Conservation (phyloP, 1,140 invertebrate species). For the Cotesia vestalis region DNA sequence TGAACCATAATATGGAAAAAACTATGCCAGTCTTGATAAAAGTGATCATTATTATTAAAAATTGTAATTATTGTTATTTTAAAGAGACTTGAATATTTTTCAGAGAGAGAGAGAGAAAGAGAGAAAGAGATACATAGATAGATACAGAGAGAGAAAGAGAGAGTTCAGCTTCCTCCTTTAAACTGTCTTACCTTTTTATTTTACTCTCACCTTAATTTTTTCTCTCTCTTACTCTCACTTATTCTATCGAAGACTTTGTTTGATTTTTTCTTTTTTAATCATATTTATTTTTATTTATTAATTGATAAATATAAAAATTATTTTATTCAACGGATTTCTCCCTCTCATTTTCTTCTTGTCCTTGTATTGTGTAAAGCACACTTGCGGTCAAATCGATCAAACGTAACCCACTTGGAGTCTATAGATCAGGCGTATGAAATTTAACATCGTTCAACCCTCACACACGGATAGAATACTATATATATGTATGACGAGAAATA, state of each 20-base stretch:
- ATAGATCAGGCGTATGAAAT: constrained; percentile 14
- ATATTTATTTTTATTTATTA: too few species aligned
- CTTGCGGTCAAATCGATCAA: constrained; percentile 28
- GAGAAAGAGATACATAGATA: not conserved
- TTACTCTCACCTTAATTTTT: not conserved
- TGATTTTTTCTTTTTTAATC: not conserved
- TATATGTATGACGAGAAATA: not conserved
- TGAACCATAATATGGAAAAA: too few species aligned
- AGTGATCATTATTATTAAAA: too few species aligned
- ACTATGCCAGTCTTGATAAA: too few species aligned
- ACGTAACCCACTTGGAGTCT: constrained; percentile 35
- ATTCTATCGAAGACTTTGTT: not conserved
- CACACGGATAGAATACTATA: too few species aligned
- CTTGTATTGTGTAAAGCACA: not conserved
- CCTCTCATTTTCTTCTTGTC: constrained; percentile 11
- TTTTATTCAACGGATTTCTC: constrained; percentile 7
- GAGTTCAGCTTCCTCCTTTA: constrained; percentile 11
- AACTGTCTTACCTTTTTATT: not conserved
- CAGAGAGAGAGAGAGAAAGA: not conserved
- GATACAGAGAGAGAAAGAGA: constrained; percentile 1
- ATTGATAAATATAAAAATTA: not conserved
- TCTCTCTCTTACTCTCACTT: not conserved
- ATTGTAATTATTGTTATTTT: constrained; percentile 16
- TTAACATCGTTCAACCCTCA: too few species aligned
- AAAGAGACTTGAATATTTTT: constrained; percentile 12